phyloP scores from a whole-genome alignment of 2,797 vertebrate genomes.

The Aratinga solstitialis region DNA sequence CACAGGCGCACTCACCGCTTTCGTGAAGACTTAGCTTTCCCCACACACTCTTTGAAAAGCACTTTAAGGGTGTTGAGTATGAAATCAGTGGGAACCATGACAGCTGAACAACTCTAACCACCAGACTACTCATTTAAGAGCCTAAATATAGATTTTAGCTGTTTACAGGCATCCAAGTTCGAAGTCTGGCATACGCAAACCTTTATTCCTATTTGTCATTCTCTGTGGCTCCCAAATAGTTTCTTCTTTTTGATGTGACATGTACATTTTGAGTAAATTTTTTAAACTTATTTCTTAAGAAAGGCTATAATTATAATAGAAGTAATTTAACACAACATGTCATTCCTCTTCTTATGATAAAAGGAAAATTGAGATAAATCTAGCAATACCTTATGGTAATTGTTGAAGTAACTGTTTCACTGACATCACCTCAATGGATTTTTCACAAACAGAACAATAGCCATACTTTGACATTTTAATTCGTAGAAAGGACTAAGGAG shows the following conservation, averaged over 20 bases:
- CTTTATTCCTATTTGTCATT: neutral
- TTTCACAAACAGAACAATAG: neutral
- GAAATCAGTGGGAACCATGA: neutral
- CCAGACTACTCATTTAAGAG: neutral
- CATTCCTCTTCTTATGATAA: neutral
- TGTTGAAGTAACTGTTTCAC: neutral
- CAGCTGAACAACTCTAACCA: neutral
- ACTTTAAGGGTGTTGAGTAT: neutral
- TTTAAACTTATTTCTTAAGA: neutral
- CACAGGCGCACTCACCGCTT: neutral
- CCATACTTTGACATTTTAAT: neutral
- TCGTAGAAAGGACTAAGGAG: neutral
- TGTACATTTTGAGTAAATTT: neutral
- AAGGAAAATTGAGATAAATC: neutral
- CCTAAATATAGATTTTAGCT: constrained; percentile 21
- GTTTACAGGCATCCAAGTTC: neutral
- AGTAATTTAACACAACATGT: neutral
- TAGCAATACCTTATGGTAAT: neutral
- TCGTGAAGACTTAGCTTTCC: neutral
- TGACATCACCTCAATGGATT: neutral
- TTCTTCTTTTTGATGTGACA: neutral
- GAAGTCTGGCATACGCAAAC: neutral
- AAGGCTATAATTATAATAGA: neutral
- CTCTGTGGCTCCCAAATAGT: neutral
- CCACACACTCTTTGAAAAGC: neutral